Evolutionary conservation across 2,888 invertebrate genomes (phyloP).

Genomic region (Chrysopilus asiliformis): DNA sequence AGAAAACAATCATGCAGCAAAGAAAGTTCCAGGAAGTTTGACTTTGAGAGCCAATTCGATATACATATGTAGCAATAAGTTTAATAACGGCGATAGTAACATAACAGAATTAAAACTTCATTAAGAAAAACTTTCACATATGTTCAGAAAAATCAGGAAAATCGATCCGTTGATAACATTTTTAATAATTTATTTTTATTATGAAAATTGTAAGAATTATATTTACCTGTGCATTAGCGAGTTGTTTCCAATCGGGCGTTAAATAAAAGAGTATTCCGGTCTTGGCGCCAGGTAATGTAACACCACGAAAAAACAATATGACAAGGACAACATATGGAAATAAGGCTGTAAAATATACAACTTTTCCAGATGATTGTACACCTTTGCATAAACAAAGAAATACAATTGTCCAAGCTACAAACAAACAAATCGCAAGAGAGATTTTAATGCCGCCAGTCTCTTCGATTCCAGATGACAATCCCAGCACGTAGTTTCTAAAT

Average conservation of each 20-base stretch:
- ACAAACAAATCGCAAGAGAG: conserved; percentile 58
- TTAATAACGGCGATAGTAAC: too few relatives aligned
- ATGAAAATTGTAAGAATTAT: too few relatives aligned
- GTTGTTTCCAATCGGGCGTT: conserved; percentile 60
- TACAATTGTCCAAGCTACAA: conserved; percentile 66
- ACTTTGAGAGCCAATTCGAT: too few relatives aligned
- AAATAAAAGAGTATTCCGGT: conserved; percentile 68
- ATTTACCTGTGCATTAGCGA: conserved; percentile 53
- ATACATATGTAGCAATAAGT: too few relatives aligned
- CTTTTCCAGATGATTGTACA: conserved; percentile 68
- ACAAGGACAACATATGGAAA: conserved; percentile 64
- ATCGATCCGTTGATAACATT: too few relatives aligned
- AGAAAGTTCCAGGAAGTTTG: too few relatives aligned
- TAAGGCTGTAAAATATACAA: conserved; percentile 63
- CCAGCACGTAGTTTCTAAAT: conserved; percentile 38
- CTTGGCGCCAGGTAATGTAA: conserved; percentile 63
- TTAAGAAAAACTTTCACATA: too few relatives aligned
- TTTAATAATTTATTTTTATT: too few relatives aligned
- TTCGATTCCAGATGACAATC: conserved; percentile 57
- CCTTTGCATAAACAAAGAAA: conserved; percentile 67
- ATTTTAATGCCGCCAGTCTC: conserved; percentile 52
- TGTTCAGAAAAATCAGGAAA: too few relatives aligned
- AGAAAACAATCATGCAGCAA: too few relatives aligned
- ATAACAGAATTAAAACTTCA: too few relatives aligned
- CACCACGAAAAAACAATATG: conserved; percentile 63